Conservation (phyloP, 2,113 vertebrate species). For the Hassar affinis region DNA sequence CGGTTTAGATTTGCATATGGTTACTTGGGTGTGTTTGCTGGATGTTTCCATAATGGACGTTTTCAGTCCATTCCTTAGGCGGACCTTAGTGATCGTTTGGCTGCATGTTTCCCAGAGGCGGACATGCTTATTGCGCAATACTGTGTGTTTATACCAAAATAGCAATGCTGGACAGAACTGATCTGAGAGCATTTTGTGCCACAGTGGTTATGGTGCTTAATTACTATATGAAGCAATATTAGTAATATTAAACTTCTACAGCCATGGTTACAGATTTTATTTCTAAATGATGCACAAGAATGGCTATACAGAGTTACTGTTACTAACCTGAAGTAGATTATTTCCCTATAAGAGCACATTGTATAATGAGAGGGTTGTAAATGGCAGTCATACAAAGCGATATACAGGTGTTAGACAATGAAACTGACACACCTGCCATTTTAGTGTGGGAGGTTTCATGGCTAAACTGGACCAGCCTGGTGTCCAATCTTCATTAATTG, state of each 20-base stretch:
- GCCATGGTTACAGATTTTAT: too few relatives aligned
- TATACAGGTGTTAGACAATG: too few relatives aligned
- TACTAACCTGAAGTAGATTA: neutral
- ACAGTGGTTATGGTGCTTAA: neutral
- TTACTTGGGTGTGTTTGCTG: neutral
- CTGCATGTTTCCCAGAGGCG: slow-evolving; percentile 4
- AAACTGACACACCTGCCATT: too few relatives aligned
- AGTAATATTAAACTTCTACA: neutral
- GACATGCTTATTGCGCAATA: neutral
- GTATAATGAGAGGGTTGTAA: neutral
- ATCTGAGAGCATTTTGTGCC: neutral
- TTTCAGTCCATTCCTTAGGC: neutral
- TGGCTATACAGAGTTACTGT: neutral
- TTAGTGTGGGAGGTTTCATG: too few relatives aligned
- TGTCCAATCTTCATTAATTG: too few relatives aligned
- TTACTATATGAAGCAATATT: neutral
- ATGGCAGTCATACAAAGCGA: neutral
- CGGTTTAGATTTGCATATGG: neutral
- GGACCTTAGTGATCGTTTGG: neutral
- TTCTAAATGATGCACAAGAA: neutral
- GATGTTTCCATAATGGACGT: neutral
- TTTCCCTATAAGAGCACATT: neutral
- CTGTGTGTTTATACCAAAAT: slow-evolving; percentile 13
- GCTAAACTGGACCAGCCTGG: too few relatives aligned
- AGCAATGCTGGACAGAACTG: neutral